These are phyloP conservation scores for Drosophila barbarae DNA, from an alignment of 2,888 invertebrate species.

Conservation along the genomic window DNA sequence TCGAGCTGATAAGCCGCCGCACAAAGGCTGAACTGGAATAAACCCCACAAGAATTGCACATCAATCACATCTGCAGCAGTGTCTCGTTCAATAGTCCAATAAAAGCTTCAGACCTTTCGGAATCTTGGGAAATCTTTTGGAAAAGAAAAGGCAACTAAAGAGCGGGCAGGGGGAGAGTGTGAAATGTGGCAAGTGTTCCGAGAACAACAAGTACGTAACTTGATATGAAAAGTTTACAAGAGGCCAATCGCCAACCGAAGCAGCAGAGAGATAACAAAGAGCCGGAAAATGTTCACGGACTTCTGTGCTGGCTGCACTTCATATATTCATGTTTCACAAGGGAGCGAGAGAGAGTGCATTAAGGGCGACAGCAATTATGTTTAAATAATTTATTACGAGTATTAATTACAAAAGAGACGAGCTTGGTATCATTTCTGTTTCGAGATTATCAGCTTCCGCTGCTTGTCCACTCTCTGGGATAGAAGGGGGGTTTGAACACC, in stretches of 20 bases:
- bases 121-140: slow-evolving; percentile 47
- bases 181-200: slow-evolving; percentile 57
- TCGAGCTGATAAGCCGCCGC: slow-evolving; percentile 20
- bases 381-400: slow-evolving; percentile 67
- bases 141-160: slow-evolving; percentile 1
- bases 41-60: slow-evolving; percentile 32
- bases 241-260: slow-evolving; percentile 53
- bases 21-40: slow-evolving; percentile 32
- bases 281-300: slow-evolving; percentile 18
- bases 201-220: slow-evolving; percentile 52
- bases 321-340: slow-evolving; percentile 33
- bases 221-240: slow-evolving; percentile 69
- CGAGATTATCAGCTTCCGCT: slow-evolving; percentile 32
- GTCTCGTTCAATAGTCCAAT: slow-evolving; percentile 30
- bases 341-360: slow-evolving; percentile 14
- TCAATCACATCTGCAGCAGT: slow-evolving; percentile 25
- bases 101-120: slow-evolving; percentile 29
- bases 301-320: slow-evolving; percentile 11
- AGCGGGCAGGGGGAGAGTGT: slow-evolving; percentile 10
- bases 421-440: not conserved
- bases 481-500: not conserved
- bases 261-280: slow-evolving; percentile 40
- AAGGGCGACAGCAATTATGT: slow-evolving; percentile 49
- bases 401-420: slow-evolving; percentile 55
- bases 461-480: not conserved